Evolutionary conservation across 2,113 vertebrate genomes (phyloP).

Genomic region (Pelvicachromis taeniatus): DNA sequence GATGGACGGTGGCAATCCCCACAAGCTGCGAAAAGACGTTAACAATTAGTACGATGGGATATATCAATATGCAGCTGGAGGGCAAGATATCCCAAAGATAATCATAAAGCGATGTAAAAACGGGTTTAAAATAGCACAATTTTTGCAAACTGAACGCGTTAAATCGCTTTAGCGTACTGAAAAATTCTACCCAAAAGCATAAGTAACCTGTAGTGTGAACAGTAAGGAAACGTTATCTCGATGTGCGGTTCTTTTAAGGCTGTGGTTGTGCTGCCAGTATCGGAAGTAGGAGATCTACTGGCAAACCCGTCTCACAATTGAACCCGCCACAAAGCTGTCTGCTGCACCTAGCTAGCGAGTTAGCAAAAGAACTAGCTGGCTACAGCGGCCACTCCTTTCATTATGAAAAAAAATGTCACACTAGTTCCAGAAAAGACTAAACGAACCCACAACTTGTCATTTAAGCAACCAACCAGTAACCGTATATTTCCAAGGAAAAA

Average conservation of each 20-base stretch:
- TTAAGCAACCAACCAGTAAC: fast-evolving
- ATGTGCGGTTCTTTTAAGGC: background rate
- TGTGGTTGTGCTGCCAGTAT: background rate
- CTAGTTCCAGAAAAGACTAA: background rate
- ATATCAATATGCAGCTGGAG: background rate
- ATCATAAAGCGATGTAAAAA: background rate
- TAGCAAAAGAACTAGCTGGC: constrained; percentile 33
- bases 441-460: too few species aligned
- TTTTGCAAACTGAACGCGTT: background rate
- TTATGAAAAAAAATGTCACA: constrained; percentile 4
- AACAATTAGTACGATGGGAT: background rate
- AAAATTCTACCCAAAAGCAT: background rate
- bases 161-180: background rate
- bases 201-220: background rate
- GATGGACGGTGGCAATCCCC: background rate
- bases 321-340: constrained; percentile 65
- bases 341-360: constrained; percentile 11
- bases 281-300: background rate
- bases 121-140: background rate
- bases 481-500: background rate
- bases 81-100: background rate
- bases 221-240: background rate
- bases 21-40: constrained; percentile 22
- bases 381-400: constrained; percentile 66
- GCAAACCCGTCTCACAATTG: background rate